Percentiles rank a stretch among this genome's conserved stretches.
Conservation (phyloP, 1,140 invertebrate species). For the Armadillidium nasatum region DNA sequence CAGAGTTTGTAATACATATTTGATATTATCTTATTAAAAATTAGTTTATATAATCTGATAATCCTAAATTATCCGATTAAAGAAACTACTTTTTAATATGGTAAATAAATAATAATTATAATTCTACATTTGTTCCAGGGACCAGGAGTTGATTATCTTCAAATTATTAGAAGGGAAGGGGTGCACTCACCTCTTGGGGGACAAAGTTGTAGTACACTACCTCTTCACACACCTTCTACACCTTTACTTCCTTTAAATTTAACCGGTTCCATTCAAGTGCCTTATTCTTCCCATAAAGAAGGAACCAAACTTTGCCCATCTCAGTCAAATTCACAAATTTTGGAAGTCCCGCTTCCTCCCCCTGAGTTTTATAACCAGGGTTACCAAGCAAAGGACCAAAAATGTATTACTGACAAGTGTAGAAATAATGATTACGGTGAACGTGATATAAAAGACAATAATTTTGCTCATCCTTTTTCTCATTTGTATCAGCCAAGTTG, state of each 20-base stretch:
- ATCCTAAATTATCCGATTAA: too few relatives aligned
- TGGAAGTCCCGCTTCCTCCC: background rate
- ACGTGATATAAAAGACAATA: background rate
- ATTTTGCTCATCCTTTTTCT: background rate
- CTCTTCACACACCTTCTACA: background rate
- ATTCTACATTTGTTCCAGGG: background rate
- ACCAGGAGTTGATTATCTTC: background rate
- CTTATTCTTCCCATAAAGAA: background rate
- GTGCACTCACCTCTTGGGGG: background rate
- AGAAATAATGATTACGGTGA: background rate
- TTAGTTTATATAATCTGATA: too few relatives aligned
- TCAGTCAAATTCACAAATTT: background rate
- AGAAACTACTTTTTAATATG: background rate
- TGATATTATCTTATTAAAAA: too few relatives aligned
- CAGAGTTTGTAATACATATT: too few relatives aligned
- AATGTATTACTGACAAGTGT: background rate
- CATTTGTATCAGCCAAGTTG: background rate
- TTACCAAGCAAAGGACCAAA: background rate
- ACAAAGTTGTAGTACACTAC: background rate
- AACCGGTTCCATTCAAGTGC: slow-evolving; percentile 5
- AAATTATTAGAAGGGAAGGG: background rate
- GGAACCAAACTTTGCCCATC: background rate
- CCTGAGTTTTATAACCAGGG: slow-evolving; percentile 1
- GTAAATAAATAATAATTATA: background rate
- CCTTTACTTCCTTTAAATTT: background rate